A percentile compares a stretch with the other conserved stretches of the same genome.
phyloP scores from a whole-genome alignment of 2,888 invertebrate genomes.

The Ctena decussata region DNA sequence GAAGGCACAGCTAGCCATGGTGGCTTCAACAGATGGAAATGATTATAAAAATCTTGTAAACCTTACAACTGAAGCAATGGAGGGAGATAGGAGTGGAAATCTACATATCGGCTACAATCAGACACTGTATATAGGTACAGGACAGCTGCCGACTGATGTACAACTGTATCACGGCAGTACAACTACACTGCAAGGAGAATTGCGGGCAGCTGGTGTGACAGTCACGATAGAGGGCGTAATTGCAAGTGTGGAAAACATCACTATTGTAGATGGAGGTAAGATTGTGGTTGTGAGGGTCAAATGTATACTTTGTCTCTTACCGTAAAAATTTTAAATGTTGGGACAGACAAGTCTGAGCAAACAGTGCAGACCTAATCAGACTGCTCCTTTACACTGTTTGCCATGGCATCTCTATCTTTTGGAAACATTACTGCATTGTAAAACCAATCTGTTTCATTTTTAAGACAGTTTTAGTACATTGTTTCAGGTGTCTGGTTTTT shows the following conservation, averaged over 20 bases:
- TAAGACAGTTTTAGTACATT: too few relatives aligned
- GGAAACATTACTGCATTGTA: too few relatives aligned
- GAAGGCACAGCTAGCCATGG: constrained; percentile 58
- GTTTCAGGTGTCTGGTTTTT: too few relatives aligned
- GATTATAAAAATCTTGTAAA: constrained; percentile 11
- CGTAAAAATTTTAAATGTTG: too few relatives aligned
- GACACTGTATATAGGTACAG: constrained; percentile 72
- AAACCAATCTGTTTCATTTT: too few relatives aligned
- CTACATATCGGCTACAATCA: constrained; percentile 76
- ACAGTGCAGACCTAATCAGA: too few relatives aligned
- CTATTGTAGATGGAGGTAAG: constrained; percentile 77
- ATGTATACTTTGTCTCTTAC: too few relatives aligned
- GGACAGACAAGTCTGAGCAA: too few relatives aligned
- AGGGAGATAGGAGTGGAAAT: constrained; percentile 74
- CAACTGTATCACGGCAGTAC: constrained; percentile 72
- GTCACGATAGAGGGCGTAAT: constrained; percentile 73
- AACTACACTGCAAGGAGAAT: constrained; percentile 74
- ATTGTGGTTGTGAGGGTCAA: background rate
- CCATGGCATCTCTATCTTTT: too few relatives aligned
- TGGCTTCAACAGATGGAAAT: constrained; percentile 1
- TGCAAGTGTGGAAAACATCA: constrained; percentile 77
- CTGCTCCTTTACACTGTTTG: too few relatives aligned
- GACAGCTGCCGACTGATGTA: constrained; percentile 70
- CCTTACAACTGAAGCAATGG: constrained; percentile 57
- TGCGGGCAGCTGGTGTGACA: constrained; percentile 76